phyloP scores from a whole-genome alignment of 2,797 vertebrate genomes.

The Sitta carolinensis region DNA sequence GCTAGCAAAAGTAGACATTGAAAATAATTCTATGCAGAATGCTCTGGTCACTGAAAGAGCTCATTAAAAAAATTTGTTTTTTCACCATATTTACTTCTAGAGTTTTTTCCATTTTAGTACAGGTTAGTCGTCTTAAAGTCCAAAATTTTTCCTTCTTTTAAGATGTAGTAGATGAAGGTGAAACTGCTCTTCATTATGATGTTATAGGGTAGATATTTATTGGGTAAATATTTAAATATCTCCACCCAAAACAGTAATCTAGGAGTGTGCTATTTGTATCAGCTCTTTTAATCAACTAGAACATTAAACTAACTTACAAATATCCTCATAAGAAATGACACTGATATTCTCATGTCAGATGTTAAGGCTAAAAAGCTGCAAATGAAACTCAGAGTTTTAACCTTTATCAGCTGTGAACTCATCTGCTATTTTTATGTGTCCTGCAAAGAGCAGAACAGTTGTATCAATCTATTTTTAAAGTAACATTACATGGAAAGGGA shows the following conservation, averaged over 20 bases:
- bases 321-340: neutral
- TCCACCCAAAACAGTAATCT: neutral
- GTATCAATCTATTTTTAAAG: neutral
- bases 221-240: neutral
- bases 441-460: neutral
- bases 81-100: neutral
- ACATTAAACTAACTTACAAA: neutral
- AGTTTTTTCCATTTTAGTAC: neutral
- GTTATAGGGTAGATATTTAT: neutral
- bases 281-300: neutral
- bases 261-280: neutral
- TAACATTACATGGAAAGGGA: neutral
- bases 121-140: neutral
- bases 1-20: neutral
- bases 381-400: neutral
- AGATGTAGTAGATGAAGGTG: neutral
- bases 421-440: neutral
- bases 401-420: neutral
- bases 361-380: neutral
- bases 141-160: neutral
- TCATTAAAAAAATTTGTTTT: rapidly evolving
- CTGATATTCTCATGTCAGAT: neutral
- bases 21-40: neutral
- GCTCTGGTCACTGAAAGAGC: neutral
- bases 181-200: neutral